Conservation (phyloP, 2,888 invertebrate species). For the Neuroscelio doddi region DNA sequence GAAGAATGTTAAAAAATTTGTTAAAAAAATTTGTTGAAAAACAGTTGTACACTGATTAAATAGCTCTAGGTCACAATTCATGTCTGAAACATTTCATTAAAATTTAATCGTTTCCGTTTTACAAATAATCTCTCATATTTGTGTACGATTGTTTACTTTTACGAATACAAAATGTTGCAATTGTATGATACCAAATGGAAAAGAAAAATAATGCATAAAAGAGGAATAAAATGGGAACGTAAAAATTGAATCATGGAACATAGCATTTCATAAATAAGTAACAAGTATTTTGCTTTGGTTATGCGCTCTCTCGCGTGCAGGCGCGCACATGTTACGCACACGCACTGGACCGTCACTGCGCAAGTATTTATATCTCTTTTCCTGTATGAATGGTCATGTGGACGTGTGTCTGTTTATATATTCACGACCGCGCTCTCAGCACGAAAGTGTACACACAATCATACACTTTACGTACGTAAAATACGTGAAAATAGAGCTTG, state of each 20-base stretch:
- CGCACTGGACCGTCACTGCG: conserved; percentile 17
- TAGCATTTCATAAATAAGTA: conserved; percentile 61
- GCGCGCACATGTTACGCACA: conserved; percentile 8
- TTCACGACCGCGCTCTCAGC: conserved; percentile 26
- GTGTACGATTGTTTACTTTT: too few relatives aligned
- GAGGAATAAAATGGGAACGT: conserved; percentile 8
- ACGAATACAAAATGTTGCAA: background rate
- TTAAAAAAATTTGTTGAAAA: too few relatives aligned
- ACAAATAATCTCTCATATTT: too few relatives aligned
- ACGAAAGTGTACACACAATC: background rate
- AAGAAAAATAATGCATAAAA: conserved; percentile 3
- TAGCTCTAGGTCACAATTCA: too few relatives aligned
- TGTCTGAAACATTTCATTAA: background rate
- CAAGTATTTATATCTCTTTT: conserved; percentile 44
- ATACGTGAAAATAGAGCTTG: conserved; percentile 30
- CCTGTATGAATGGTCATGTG: conserved; percentile 38
- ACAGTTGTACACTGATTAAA: too few relatives aligned
- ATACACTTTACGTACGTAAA: conserved; percentile 33
- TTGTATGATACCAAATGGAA: conserved; percentile 1
- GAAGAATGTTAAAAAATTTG: too few relatives aligned
- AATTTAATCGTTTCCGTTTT: background rate
- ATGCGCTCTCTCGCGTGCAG: conserved; percentile 15
- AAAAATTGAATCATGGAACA: conserved; percentile 56
- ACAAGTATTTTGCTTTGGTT: conserved; percentile 47
- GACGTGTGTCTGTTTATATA: conserved; percentile 34